Percentiles rank a stretch among this genome's conserved stretches.
Evolutionary conservation across 2,888 invertebrate species (phyloP).

Genomic region (Criorhina ranunculi): DNA sequence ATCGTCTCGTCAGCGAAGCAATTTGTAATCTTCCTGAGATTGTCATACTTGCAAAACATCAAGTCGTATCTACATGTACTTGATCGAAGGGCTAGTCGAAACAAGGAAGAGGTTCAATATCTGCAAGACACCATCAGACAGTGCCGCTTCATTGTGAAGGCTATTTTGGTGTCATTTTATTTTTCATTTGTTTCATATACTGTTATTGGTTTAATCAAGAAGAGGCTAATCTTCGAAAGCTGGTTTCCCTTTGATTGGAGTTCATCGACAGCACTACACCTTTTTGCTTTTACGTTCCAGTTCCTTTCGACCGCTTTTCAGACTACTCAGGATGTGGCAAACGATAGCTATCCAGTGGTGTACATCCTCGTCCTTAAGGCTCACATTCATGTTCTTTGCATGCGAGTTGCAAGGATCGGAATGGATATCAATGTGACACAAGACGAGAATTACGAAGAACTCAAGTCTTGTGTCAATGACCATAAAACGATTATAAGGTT

Average conservation of each 20-base stretch:
- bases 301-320: conserved; percentile 12
- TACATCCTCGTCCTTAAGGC: conserved; percentile 27
- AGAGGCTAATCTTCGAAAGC: conserved; percentile 42
- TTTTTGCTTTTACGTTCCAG: conserved; percentile 10
- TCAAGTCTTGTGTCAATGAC: conserved; percentile 42
- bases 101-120: too few relatives aligned
- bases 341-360: conserved; percentile 31
- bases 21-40: too few relatives aligned
- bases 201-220: not conserved
- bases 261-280: not conserved
- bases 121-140: too few relatives aligned
- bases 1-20: too few relatives aligned
- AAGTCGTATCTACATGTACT: too few relatives aligned
- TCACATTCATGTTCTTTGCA: conserved; percentile 29
- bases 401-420: conserved; percentile 49
- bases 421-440: not conserved
- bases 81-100: too few relatives aligned
- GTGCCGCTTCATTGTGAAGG: too few relatives aligned
- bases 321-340: conserved; percentile 13
- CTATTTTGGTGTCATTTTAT: too few relatives aligned
- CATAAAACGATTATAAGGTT: conserved; percentile 43
- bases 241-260: conserved; percentile 32
- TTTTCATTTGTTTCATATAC: too few relatives aligned
- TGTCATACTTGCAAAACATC: too few relatives aligned
- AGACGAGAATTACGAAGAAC: conserved; percentile 28